Evolutionary conservation across 2,888 invertebrate genomes (phyloP), one percentile per base, ranked within the genome.

Genomic region (Hecatera dysodea): DNA sequence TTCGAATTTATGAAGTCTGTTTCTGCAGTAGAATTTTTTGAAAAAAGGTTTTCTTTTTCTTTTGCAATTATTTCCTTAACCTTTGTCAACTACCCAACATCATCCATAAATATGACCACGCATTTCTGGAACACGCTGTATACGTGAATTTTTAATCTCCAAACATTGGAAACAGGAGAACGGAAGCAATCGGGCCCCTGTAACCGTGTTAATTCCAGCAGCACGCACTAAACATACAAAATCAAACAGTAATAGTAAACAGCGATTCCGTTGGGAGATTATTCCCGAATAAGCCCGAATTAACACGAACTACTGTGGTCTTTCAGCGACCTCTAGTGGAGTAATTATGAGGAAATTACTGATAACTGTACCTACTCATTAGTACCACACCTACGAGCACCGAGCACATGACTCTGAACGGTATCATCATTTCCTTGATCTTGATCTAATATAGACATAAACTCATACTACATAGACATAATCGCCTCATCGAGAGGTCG

Each of bases 201-300:
- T n/a, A 12, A 27, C 44, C 12, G 15, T 61, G 27, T 53, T 72
- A 39, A 29, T 46, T 24, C 44, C 22, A 46, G 61, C 19, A 46
- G 52, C 36, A 61, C 36, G 73, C 12, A 29, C 52, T 61, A 27
- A 71, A 60, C 53, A 44, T 72, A n/a, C 33, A 53, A 22, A 61
- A 53, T 29, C 52, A 72, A 72, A 71, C 44, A 53, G 44, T 2
- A 6, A 0, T 11, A 19, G 8, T 52, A 71, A 71, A 73, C 73
- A 61, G 29, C 17, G n/a, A 39, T 24, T n/a, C 36, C 29, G n/a
- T 46, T 22, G 22, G 61, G 72, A 24, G 33, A 53, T 29, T 36
- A 27, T 71, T 73, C 27, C 62, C 44, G 46, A 71, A 46, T 55
- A 24, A 8, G 19, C n/a, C 22, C 72, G 72, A 69, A 72, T 48